phyloP scores from a whole-genome alignment of 35 echinoderm and acorn worm species.

The Amphiura filiformis region DNA sequence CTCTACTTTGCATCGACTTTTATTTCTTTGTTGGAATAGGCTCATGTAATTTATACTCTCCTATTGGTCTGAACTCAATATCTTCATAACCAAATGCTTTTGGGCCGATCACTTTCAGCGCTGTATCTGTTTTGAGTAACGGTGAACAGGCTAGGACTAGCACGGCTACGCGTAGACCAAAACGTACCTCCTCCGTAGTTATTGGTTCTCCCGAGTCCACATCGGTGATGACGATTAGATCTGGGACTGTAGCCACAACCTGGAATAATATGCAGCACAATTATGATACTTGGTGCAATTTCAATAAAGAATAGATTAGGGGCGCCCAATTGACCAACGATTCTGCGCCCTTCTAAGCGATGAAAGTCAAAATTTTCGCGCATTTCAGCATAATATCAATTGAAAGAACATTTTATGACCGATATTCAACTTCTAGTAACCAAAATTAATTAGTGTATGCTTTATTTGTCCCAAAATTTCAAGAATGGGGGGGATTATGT shows the following conservation, averaged over 20 bases:
- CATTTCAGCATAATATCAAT: too few species aligned
- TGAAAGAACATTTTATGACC: too few species aligned
- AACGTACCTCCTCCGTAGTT: slow-evolving; percentile 64
- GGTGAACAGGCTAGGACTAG: slow-evolving; percentile 60
- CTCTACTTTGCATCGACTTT: too few species aligned
- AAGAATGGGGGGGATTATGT: too few species aligned
- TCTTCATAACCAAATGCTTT: slow-evolving; percentile 70
- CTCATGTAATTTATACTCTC: slow-evolving; percentile 34
- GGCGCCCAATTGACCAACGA: too few species aligned
- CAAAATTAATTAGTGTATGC: too few species aligned
- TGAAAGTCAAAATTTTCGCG: too few species aligned
- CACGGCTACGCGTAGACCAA: slow-evolving; percentile 76
- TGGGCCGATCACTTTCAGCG: slow-evolving; percentile 61
- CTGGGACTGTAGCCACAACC: slow-evolving; percentile 73
- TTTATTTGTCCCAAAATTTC: too few species aligned
- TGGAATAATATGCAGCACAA: slow-evolving; percentile 35
- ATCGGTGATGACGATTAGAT: slow-evolving; percentile 74
- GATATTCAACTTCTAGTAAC: too few species aligned
- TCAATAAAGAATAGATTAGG: too few species aligned
- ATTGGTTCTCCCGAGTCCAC: slow-evolving; percentile 66
- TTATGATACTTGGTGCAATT: too few species aligned
- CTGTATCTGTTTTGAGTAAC: slow-evolving; percentile 42
- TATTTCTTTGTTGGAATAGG: background rate
- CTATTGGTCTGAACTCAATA: slow-evolving; percentile 72
- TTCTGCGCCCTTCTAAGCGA: too few species aligned